Evolutionary conservation across 2,113 vertebrate species (phyloP), one percentile per base, ranked within the genome.

Genomic region (Melanerpes formicivorus): DNA sequence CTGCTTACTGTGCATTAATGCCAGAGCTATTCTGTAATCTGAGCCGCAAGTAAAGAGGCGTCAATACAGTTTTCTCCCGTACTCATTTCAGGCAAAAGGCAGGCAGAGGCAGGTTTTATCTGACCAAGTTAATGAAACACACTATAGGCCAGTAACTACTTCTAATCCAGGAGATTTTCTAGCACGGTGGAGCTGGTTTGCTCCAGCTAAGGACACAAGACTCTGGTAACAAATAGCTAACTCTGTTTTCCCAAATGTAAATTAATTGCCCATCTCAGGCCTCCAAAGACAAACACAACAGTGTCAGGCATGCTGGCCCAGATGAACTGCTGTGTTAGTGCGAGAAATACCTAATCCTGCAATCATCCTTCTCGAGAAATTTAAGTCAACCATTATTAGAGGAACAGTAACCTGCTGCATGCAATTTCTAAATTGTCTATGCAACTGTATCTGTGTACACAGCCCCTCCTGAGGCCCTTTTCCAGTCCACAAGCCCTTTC

Each of bases 21-120:
- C 75, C 75, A 85, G 60, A 21, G 21, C 54, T 91, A 58, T 85
- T 95, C 77, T 77, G 89, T 95, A 95, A 96, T 54, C 22, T 40
- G 52, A 95, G 69, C 27, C 32, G 5, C 34, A 29, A 62, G 30
- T 44, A 59, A 71, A 72, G 4, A 18, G 29, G n/a, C 5, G 1
- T 30, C 23, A 9, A 10, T 4, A 32, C 42, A 5, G 26, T 74
- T 80, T 84, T 79, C 15, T 87, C 19, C 48, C 56, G 22, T 29
- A 59, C 14, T 81, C 40, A 25, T 84, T 93, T 70, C 46, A 87
- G 72, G 69, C 74, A 69, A 72, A 87, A 88, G 70, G 18, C 84
- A 81, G 0, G 26, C 74, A 42, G 52, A 89, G 56, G 52, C 14
- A 64, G 54, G 64, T 92, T 81, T 84, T 48, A 84, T 62, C 77